These are phyloP conservation scores for Xylota sylvarum DNA, from an alignment of 2,888 invertebrate species.

Conservation along the genomic window DNA sequence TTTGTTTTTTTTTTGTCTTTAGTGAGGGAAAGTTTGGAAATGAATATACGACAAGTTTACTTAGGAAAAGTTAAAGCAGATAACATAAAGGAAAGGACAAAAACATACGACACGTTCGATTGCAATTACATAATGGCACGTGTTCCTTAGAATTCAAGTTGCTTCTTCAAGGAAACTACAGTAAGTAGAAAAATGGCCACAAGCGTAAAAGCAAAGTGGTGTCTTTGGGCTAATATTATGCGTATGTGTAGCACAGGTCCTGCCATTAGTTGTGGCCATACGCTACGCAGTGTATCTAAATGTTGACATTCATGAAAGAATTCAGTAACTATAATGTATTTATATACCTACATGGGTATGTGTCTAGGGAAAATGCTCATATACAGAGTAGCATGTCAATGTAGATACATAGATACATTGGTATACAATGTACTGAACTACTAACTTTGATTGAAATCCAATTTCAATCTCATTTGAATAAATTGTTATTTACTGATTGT, in stretches of 20 bases:
- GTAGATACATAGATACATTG: neutral
- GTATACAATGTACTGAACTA: neutral
- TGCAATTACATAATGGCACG: constrained; percentile 30
- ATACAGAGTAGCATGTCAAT: neutral
- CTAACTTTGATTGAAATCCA: neutral
- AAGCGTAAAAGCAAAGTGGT: constrained; percentile 21
- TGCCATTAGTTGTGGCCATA: constrained; percentile 27
- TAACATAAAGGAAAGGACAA: neutral
- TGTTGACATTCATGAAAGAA: constrained; percentile 20
- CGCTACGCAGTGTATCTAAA: constrained; percentile 8
- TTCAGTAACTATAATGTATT: constrained; percentile 18
- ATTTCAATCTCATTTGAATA: neutral
- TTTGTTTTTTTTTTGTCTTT: neutral
- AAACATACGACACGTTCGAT: constrained; percentile 20
- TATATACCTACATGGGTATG: too few species aligned
- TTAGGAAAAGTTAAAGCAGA: neutral
- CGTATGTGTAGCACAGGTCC: neutral
- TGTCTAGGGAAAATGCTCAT: too few species aligned
- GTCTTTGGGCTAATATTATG: constrained; percentile 24
- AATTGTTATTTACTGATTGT: neutral
- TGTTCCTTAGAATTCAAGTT: constrained; percentile 24
- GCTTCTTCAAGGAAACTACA: constrained; percentile 9
- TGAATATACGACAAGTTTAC: neutral
- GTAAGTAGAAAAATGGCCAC: constrained; percentile 7
- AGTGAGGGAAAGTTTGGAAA: neutral